Base-by-base conservation (phyloP, 64 coral and sea anemone species). In the Actinia tenebrosa region DNA sequence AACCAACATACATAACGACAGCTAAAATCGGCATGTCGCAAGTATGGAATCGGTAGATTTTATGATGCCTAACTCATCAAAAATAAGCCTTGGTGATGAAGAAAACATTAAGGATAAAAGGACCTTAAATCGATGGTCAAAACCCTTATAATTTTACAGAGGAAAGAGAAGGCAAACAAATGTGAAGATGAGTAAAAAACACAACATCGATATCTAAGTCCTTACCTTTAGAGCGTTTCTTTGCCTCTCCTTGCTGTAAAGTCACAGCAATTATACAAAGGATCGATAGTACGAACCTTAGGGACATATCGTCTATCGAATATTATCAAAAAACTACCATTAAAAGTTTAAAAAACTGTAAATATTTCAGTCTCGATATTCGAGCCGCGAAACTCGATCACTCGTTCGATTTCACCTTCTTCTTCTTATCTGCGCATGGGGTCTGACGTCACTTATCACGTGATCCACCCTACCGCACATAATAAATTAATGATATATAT, bases 381-480 rank as follows among this genome's bases (percentile, higher is more conserved):
- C 60, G 56, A 85, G 16, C 83, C 53, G 17, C 18, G 56, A 59
- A 59, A 63, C 25, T 45, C 45, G 50, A 81, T 79, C 79, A 81
- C 44, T 45, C 79, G 79, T 81, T 81, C 79, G 79, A 81, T 81
- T 81, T 53, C 79, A 53, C 50, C 79, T 81, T 81, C 79, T 81
- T 79, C 44, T 81, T 81, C 44, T 50, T 22, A 53, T 53, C 50
- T 81, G 79, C 69, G 8, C 79, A 91, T 75, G 56, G 54, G 84
- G 58, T 58, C 42, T 91, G 89, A 91, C 89, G 89, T 91, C 83
- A 91, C 72, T 23, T 7, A 64, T 59, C 89, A 91, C 89, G 44
- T 91, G 89, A 78, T 53, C 54, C n/a, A 81, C 79, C 79, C 79
- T 53, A 44, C 19, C 5, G 14, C 56, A 16, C 56, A 43, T 75